Evolutionary conservation across 2,113 vertebrate species (phyloP).

Genomic region (Delphinus delphis): DNA sequence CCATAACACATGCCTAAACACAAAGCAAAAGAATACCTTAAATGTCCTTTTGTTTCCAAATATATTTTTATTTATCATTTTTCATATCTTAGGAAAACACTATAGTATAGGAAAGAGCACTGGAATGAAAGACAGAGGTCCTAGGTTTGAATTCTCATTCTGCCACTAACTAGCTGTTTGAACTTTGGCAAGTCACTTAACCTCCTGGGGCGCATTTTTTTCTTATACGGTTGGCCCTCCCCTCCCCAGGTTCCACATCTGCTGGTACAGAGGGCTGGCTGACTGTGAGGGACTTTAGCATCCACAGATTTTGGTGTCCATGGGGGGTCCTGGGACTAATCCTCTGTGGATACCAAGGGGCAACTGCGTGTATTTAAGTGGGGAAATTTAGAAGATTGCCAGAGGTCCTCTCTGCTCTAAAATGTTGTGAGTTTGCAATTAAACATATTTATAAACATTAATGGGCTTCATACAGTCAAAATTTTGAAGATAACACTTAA

Average conservation of each 20-base stretch:
- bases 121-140: neutral
- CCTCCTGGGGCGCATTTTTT: neutral
- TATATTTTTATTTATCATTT: neutral
- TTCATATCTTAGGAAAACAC: neutral
- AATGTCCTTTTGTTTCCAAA: constrained; percentile 47
- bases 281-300: neutral
- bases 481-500: constrained; percentile 4
- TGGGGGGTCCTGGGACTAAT: neutral
- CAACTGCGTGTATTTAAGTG: neutral
- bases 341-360: neutral
- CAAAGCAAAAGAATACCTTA: constrained; percentile 5
- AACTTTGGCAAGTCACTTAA: neutral
- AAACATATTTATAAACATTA: neutral
- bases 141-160: neutral
- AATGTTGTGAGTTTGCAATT: neutral
- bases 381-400: neutral
- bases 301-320: neutral
- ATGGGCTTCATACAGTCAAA: neutral
- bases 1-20: neutral
- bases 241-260: neutral
- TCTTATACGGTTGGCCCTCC: neutral
- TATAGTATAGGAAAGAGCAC: neutral
- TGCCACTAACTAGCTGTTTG: neutral
- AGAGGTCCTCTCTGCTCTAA: neutral
- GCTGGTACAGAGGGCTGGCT: neutral